Conservation (phyloP, 2,797 vertebrate genomes). For the Sternotherus odoratus region DNA sequence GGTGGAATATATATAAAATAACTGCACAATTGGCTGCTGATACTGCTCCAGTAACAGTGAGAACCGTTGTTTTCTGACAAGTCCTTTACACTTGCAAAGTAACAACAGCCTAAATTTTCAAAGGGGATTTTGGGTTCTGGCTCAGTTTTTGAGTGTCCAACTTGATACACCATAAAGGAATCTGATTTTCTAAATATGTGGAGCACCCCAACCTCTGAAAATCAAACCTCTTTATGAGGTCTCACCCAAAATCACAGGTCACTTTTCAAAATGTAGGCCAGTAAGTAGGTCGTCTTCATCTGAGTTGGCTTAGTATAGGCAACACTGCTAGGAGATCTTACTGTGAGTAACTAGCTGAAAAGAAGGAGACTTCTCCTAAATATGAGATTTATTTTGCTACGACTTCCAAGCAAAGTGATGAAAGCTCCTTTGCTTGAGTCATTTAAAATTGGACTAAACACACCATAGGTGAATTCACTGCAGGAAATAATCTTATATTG, state of each 20-base stretch:
- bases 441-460: neutral
- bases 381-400: neutral
- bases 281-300: neutral
- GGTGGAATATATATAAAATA: neutral
- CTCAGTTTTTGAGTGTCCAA: neutral
- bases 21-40: neutral
- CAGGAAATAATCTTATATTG: neutral
- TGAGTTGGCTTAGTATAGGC: neutral
- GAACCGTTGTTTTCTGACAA: neutral
- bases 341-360: neutral
- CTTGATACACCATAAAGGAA: neutral
- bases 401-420: neutral
- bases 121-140: neutral
- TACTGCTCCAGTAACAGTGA: neutral
- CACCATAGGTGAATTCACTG: neutral
- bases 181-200: neutral
- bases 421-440: neutral
- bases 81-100: neutral
- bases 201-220: neutral
- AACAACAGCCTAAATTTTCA: neutral
- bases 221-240: neutral
- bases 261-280: neutral
- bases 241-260: neutral
- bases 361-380: neutral
- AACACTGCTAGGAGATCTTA: neutral